phyloP scores from a whole-genome alignment of 2,797 vertebrate genomes.

The Enteromius fasciolatus region DNA sequence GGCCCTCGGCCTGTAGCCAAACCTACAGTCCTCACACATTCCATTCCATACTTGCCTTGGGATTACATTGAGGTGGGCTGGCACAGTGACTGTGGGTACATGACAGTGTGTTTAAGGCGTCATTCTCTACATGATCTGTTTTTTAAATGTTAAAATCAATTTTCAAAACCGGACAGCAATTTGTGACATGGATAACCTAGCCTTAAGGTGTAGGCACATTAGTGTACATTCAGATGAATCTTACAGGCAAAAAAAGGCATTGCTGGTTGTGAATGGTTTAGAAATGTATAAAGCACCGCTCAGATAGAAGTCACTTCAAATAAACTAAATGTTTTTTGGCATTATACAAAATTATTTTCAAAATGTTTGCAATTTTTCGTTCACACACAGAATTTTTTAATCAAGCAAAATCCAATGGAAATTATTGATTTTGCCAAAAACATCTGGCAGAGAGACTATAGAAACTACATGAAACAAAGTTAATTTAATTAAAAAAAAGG shows the following conservation, averaged over 20 bases:
- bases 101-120: conserved; percentile 34
- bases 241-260: background rate
- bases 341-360: too few relatives aligned
- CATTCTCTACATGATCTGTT: conserved; percentile 12
- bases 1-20: conserved; percentile 44
- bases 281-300: background rate
- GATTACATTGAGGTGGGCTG: conserved; percentile 34
- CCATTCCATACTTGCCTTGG: conserved; percentile 41
- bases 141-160: conserved; percentile 1
- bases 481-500: background rate
- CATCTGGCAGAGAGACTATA: too few relatives aligned
- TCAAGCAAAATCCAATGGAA: background rate
- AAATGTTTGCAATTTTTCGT: background rate
- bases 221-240: background rate
- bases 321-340: background rate
- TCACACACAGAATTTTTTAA: background rate
- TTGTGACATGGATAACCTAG: conserved; percentile 8
- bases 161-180: background rate
- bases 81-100: conserved; percentile 9
- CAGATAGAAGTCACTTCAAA: background rate
- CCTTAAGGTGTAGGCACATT: background rate
- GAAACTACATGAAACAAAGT: background rate
- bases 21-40: conserved; percentile 57
- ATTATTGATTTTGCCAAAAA: background rate
- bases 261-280: background rate